phyloP scores from a whole-genome alignment of 2,113 vertebrate genomes.

The Mirza zaza region DNA sequence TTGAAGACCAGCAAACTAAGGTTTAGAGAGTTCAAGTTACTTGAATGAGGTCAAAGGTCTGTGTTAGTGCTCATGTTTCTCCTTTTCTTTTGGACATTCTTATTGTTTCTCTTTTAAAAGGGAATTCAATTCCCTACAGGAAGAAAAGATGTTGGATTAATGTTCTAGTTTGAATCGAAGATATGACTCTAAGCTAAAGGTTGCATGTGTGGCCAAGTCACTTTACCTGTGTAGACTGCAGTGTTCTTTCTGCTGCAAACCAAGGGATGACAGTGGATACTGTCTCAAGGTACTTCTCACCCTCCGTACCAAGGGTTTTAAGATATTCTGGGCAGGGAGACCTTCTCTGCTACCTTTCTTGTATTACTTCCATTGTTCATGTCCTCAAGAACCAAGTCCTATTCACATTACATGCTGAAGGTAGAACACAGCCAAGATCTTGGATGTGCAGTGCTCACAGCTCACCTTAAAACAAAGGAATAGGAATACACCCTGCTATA shows the following conservation, averaged over 20 bases:
- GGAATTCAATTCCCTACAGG: background rate
- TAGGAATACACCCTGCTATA: too few relatives aligned
- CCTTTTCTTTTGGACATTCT: background rate
- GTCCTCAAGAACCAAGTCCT: background rate
- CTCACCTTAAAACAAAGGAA: background rate
- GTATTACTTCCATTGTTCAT: background rate
- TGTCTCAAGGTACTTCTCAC: background rate
- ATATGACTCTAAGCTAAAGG: background rate
- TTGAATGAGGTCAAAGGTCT: background rate
- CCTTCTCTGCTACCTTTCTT: background rate
- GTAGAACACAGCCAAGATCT: background rate
- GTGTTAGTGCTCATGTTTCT: background rate
- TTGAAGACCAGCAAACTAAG: background rate
- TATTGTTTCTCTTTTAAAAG: background rate
- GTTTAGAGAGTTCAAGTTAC: background rate
- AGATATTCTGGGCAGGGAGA: background rate
- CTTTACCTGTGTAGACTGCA: background rate
- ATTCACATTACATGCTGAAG: background rate
- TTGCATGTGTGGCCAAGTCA: background rate
- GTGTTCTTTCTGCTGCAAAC: background rate
- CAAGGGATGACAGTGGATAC: background rate
- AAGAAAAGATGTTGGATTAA: background rate
- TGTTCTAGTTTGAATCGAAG: background rate
- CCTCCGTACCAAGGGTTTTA: background rate
- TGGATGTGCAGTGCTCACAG: background rate